These are phyloP conservation scores for Oryzias dopingdopingensis DNA, from an alignment of 2,797 vertebrate genomes.

Conservation along the genomic window DNA sequence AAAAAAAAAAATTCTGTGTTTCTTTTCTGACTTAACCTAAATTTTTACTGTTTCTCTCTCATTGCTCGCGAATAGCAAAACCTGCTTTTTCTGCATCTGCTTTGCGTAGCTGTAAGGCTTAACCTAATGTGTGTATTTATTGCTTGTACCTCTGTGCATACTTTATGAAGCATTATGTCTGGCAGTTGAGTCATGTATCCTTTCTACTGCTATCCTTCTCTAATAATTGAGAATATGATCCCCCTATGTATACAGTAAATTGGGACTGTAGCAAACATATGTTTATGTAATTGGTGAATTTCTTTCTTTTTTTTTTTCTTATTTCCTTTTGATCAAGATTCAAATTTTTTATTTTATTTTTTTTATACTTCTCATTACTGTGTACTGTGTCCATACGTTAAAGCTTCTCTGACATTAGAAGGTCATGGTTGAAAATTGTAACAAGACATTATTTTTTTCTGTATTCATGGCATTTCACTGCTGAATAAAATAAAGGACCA, in stretches of 20 bases:
- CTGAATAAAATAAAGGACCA: conserved; percentile 99
- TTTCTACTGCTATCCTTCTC: conserved; percentile 97
- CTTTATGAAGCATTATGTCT: conserved; percentile 99
- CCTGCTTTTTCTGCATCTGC: conserved; percentile 99
- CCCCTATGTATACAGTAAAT: conserved; percentile 99
- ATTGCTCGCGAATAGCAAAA: conserved; percentile 99
- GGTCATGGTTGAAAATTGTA: conserved; percentile 99
- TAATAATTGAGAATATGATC: conserved; percentile 95
- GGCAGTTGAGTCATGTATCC: conserved; percentile 99
- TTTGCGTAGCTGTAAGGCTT: conserved; percentile 99
- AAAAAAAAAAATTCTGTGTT: conserved; percentile 94
- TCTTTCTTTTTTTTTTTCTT: conserved; percentile 75
- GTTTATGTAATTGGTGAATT: conserved; percentile 99
- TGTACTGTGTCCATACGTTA: conserved; percentile 99
- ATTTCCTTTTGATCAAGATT: conserved; percentile 93
- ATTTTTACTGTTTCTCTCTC: conserved; percentile 99
- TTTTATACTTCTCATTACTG: conserved; percentile 98
- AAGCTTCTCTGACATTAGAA: conserved; percentile 98
- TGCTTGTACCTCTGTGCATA: conserved; percentile 99
- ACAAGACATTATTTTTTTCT: conserved; percentile 93
- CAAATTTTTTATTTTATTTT: conserved; percentile 66
- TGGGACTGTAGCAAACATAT: conserved; percentile 98
- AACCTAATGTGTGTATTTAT: conserved; percentile 99
- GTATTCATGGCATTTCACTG: conserved; percentile 99
- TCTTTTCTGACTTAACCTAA: conserved; percentile 98